Percentiles rank a stretch among this genome's conserved stretches.
Conservation (phyloP, 2,888 invertebrate genomes). For the Cryptophagus acutangulus region DNA sequence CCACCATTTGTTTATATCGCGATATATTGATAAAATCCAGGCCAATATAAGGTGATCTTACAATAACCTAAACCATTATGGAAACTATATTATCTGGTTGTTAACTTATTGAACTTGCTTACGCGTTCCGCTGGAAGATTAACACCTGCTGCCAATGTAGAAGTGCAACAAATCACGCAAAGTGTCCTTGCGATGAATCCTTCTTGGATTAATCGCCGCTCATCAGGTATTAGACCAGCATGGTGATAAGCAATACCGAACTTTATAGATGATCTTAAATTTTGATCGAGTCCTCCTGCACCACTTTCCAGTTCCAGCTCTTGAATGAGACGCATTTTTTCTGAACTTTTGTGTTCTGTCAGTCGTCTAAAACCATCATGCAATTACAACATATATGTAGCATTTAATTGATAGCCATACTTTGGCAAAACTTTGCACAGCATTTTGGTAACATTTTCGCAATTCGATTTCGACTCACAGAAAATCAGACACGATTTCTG, state of each 20-base stretch:
- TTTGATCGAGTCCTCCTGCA: slow-evolving; percentile 67
- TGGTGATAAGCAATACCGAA: slow-evolving; percentile 93
- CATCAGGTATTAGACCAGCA: slow-evolving; percentile 79
- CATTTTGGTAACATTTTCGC: slow-evolving; percentile 93
- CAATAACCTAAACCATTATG: no score
- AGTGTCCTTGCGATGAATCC: slow-evolving; percentile 78
- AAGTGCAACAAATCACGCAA: slow-evolving; percentile 88
- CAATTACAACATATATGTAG: no score
- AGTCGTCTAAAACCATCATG: no score
- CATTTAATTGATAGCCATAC: no score
- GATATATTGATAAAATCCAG: slow-evolving; percentile 44
- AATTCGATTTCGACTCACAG: slow-evolving; percentile 88
- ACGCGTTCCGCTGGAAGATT: slow-evolving; percentile 90
- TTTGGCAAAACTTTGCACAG: no score
- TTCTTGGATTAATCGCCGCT: slow-evolving; percentile 78
- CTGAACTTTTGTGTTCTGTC: no score
- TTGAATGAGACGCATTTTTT: no score
- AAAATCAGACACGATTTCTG: slow-evolving; percentile 79
- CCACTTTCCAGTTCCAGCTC: no score
- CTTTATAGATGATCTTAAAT: slow-evolving; percentile 62
- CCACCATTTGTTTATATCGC: slow-evolving; percentile 93
- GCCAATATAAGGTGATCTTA: slow-evolving; percentile 66
- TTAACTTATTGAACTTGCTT: no score
- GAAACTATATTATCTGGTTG: no score
- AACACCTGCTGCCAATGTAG: slow-evolving; percentile 95